Base-by-base conservation (phyloP, 2,113 vertebrate species). In the Brachyhypopomus occidentalis region DNA sequence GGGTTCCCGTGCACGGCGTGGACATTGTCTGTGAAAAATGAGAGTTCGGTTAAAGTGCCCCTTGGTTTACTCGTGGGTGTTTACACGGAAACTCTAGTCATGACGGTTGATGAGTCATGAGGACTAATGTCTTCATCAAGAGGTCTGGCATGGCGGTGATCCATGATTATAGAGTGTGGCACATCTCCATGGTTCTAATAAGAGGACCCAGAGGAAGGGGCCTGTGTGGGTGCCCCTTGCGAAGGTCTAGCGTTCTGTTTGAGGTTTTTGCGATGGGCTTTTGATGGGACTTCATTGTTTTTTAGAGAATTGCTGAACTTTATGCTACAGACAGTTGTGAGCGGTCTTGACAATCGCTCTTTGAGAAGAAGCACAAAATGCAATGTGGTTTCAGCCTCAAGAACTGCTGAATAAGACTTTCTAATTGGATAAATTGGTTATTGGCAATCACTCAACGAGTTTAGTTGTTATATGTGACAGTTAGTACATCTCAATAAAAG, bases 41-140 rank as follows among this genome's bases (percentile, higher is more conserved):
- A 86, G 66, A 84, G 73, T 74, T 72, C 55, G 80, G 25, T 62
- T 41, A 0, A 55, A 75, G 66, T 82, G 86, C 7, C 70, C 72
- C 67, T 80, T 74, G 56, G 69, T 76, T 63, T 80, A 80, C 82
- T 69, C 74, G 74, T 86, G 72, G 63, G 66, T 86, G 84, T 81
- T 75, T 77, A 89, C 89, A 89, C 2, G 78, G 74, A 88, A 89
- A 85, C 85, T 87, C 72, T 82, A 89, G 85, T 89, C 89, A 88
- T 22, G 78, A 83, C 88, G 71, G 71, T 73, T 23, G 73, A 73
- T 77, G 82, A 82, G 72, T 86, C 83, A 84, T 80, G 58, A 80
- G 41, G 58, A 52, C 73, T 82, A 82, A 84, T 82, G 62, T 25
- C 64, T 82, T 75, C 79, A 76, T 75, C 77, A 71, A 71, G 66